phyloP scores from a whole-genome alignment of 2,888 invertebrate genomes.

The Embidobia sp. region DNA sequence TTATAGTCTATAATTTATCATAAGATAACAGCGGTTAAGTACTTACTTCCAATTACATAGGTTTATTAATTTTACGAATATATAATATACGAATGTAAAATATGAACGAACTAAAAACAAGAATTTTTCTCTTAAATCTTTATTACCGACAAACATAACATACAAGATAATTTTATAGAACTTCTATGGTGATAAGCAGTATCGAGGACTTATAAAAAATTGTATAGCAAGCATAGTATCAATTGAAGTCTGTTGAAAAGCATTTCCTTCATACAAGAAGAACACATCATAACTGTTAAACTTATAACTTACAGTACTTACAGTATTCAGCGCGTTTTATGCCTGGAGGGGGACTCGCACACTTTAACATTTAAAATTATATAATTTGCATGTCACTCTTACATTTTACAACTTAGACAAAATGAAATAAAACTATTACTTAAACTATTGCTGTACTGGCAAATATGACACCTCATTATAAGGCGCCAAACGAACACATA shows the following conservation, averaged over 20 bases:
- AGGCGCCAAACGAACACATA: constrained; percentile 32
- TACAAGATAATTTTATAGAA: constrained; percentile 14
- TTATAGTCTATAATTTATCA: too few species aligned
- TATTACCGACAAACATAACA: constrained; percentile 7
- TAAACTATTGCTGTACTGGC: constrained; percentile 53
- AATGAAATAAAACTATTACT: constrained; percentile 28
- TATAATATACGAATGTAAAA: too few species aligned
- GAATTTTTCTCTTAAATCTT: too few species aligned
- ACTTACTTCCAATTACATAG: too few species aligned
- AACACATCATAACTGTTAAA: constrained; percentile 14
- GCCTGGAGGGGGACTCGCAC: constrained; percentile 64
- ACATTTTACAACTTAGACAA: constrained; percentile 18
- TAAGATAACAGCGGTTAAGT: too few species aligned
- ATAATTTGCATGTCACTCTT: constrained; percentile 33
- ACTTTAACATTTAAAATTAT: constrained; percentile 39
- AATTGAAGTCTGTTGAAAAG: constrained; percentile 1
- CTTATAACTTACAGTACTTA: constrained; percentile 55
- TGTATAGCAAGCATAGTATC: constrained; percentile 32
- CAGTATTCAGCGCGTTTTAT: constrained; percentile 63
- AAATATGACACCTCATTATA: constrained; percentile 14
- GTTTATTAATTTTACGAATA: too few species aligned
- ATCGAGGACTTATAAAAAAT: constrained; percentile 31
- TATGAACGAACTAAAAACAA: too few species aligned
- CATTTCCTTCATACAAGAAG: constrained; percentile 18
- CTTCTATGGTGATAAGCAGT: constrained; percentile 25